A percentile compares a stretch with the other conserved stretches of the same genome.
Conservation (phyloP, 53 echinoderm and acorn worm genomes). For the Paelopatides confundens region DNA sequence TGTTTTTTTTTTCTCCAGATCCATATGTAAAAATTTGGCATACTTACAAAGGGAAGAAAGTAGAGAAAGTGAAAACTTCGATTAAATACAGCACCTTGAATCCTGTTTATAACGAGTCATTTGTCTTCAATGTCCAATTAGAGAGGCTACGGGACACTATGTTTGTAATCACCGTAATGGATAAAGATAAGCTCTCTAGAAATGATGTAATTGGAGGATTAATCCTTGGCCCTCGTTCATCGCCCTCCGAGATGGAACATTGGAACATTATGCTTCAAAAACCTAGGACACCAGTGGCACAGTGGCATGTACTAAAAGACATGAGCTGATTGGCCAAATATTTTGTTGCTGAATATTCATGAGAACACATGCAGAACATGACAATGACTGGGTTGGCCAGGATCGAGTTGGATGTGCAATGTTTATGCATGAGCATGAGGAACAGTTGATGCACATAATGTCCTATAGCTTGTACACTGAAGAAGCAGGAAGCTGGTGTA, state of each 20-base stretch:
- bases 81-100: constrained; percentile 95
- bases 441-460: not conserved
- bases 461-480: not conserved
- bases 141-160: constrained; percentile 91
- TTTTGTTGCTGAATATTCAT: constrained; percentile 13
- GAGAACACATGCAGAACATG: not conserved
- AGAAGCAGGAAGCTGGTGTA: not conserved
- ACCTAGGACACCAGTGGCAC: constrained; percentile 89
- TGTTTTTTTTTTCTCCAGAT: constrained; percentile 51
- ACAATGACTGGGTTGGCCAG: not conserved
- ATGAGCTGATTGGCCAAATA: constrained; percentile 73
- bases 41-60: constrained; percentile 87
- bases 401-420: not conserved
- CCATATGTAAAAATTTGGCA: constrained; percentile 99
- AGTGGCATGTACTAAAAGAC: constrained; percentile 96
- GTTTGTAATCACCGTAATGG: constrained; percentile 90
- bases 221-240: constrained; percentile 82
- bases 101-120: constrained; percentile 95
- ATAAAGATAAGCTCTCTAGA: constrained; percentile 86
- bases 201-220: constrained; percentile 97
- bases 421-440: not conserved
- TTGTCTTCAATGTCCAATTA: constrained; percentile 91
- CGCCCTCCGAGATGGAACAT: constrained; percentile 84
- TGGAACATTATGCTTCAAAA: constrained; percentile 97
- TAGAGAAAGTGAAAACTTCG: constrained; percentile 96